Evolutionary conservation across 2,888 invertebrate species (phyloP).

Genomic region (Aphidoletes aphidimyza): DNA sequence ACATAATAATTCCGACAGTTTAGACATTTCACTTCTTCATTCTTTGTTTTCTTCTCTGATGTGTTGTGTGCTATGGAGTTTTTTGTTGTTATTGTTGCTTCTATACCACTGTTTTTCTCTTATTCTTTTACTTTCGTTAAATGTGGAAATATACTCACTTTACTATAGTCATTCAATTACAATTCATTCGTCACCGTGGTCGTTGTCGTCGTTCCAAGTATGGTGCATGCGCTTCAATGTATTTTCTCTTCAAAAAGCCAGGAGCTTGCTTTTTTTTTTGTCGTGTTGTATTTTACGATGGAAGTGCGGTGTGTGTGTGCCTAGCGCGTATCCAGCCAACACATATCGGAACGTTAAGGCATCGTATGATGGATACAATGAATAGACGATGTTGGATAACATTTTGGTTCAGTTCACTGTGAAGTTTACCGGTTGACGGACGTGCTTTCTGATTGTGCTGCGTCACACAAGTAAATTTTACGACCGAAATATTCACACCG

Average conservation of each 20-base stretch:
- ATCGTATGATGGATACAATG: not conserved
- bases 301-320: not conserved
- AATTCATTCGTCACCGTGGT: not conserved
- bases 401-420: conserved; percentile 35
- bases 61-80: no score
- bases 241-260: not conserved
- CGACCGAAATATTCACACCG: not conserved
- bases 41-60: not conserved
- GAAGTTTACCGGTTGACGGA: conserved; percentile 50
- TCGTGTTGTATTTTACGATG: no score
- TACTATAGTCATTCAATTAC: conserved; percentile 30
- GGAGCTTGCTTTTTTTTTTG: not conserved
- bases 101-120: not conserved
- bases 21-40: not conserved
- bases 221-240: conserved; percentile 13
- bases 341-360: not conserved
- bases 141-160: not conserved
- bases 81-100: not conserved
- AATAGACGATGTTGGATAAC: conserved; percentile 41
- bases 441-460: conserved; percentile 19
- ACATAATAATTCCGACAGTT: conserved; percentile 39
- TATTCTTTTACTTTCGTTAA: not conserved
- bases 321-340: no score
- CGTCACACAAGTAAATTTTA: not conserved
- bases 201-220: not conserved